Base-by-base conservation (phyloP, 2,888 invertebrate species). In the Pristionchus arcanus region DNA sequence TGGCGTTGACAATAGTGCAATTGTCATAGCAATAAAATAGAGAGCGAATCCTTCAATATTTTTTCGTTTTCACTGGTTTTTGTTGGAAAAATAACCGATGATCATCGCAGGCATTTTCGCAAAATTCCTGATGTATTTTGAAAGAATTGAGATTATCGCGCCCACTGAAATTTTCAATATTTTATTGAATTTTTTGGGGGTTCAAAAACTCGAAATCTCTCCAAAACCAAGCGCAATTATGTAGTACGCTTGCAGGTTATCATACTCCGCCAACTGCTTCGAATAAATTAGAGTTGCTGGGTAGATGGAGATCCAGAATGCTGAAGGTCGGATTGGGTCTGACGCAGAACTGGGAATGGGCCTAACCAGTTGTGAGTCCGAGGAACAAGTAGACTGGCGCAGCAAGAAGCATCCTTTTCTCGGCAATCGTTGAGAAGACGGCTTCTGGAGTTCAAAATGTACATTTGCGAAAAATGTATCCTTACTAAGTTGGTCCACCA, bases 401-500 rank as follows among this genome's bases (percentile, higher is more conserved):
- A 0, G 59, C 55, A 1, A 55, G 21, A 0, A 87, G 42, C 87
- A 68, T 42, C 9, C 28, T n/a, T 16, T 55, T 37, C 49, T 66
- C 37, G 15, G n/a, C 42, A 25, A 87, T 55, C 2, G 87, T 59
- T 2, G 68, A 68, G 68, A 87, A 68, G 2, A 87, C 34, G 68
- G 42, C 34, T 15, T 25, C 87, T 87, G n/a, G 42, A 49, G 19
- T 42, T 42, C 42, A 42, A 42, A 42, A 42, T 42, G 42, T 5
- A 42, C 9, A n/a, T n/a, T n/a, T n/a, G n/a, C n/a, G n/a, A n/a
- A 42, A 42, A 42, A 42, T 3, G 42, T 71, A 4, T 49, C 2
- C 84, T 55, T n/a, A 84, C 87, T 68, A 11, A 87, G 28, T 28
- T 87, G 87, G 11, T 87, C 87, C 19, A 42, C 13, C 7, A 87